These are phyloP conservation scores for Dolichomitus sp. DNA, from an alignment of 2,888 invertebrate genomes.

Conservation along the genomic window DNA sequence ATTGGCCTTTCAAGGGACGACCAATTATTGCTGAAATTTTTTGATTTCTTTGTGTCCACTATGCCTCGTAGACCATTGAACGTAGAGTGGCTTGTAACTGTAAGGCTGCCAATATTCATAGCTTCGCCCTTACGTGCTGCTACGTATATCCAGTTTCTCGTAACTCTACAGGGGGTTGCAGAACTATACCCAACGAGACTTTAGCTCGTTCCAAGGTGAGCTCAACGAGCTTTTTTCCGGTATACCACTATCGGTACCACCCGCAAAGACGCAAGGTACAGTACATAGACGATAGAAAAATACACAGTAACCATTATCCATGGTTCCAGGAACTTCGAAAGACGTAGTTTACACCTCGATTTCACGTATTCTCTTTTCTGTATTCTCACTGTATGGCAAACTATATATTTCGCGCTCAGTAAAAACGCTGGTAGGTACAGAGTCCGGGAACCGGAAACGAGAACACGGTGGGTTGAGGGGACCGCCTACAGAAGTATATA, in stretches of 20 bases:
- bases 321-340: conserved; percentile 10
- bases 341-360: conserved; percentile 45
- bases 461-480: conserved; percentile 32
- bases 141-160: conserved; percentile 12
- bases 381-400: conserved; percentile 4
- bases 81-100: conserved; percentile 12
- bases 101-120: background rate
- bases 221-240: conserved; percentile 44
- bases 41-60: background rate
- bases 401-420: conserved; percentile 58
- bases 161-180: conserved; percentile 37
- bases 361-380: conserved; percentile 26
- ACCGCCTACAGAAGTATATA: conserved; percentile 46
- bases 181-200: conserved; percentile 27
- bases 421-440: conserved; percentile 49
- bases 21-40: conserved; percentile 9
- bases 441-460: conserved; percentile 53
- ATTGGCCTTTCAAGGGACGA: background rate
- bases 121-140: background rate
- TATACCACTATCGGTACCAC: conserved; percentile 20
- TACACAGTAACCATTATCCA: conserved; percentile 12
- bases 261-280: background rate
- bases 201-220: conserved; percentile 38
- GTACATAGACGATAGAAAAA: conserved; percentile 30
- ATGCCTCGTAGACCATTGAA: background rate